phyloP scores from a whole-genome alignment of 2,888 invertebrate genomes.

The Lepidocyrtoides sp. region DNA sequence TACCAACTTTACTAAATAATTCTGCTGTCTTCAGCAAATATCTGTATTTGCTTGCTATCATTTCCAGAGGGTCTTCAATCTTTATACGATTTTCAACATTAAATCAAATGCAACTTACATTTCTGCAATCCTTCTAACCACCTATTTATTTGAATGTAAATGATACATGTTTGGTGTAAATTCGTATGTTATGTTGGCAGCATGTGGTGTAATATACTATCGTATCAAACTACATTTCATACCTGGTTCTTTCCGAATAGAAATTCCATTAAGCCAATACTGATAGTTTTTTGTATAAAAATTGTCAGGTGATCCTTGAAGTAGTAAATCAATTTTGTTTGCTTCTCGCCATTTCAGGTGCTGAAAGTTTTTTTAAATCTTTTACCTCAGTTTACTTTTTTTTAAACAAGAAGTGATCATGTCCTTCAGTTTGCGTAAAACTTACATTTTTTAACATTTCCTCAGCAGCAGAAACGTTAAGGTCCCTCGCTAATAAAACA shows the following conservation, averaged over 20 bases:
- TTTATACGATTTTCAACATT: neutral
- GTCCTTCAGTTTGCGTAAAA: no score
- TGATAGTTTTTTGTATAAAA: conserved; percentile 59
- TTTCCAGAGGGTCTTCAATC: neutral
- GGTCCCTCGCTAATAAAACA: conserved; percentile 79
- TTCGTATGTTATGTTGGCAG: no score
- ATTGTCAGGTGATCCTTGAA: conserved; percentile 41
- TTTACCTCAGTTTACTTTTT: no score
- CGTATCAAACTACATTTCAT: no score
- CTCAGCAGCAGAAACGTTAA: conserved; percentile 78
- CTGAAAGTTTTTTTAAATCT: no score
- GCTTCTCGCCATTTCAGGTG: conserved; percentile 63
- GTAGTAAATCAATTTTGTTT: conserved; percentile 60
- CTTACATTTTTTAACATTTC: conserved; percentile 80
- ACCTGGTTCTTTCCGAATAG: neutral
- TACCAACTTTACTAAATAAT: neutral
- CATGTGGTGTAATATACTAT: no score
- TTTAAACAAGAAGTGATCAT: no score
- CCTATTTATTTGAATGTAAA: no score
- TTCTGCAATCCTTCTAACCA: no score
- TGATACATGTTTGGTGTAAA: no score
- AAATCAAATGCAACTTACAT: no score
- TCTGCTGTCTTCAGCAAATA: conserved; percentile 9
- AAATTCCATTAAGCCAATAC: conserved; percentile 50
- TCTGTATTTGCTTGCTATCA: neutral